Conservation (phyloP, 2,888 invertebrate genomes). For the Lagria hirta region DNA sequence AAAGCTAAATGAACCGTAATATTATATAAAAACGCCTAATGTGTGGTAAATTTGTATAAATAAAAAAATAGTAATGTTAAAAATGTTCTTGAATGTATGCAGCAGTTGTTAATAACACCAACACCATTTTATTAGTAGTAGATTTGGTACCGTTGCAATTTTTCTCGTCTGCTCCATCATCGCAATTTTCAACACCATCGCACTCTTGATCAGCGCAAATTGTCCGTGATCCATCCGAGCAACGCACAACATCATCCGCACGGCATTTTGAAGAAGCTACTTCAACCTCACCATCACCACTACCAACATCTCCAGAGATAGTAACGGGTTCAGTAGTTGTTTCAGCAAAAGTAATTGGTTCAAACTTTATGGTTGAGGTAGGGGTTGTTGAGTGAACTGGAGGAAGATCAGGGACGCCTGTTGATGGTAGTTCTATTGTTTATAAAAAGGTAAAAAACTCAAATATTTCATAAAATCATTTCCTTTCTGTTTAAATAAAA, state of each 20-base stretch:
- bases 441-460: background rate
- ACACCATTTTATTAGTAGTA: constrained; percentile 29
- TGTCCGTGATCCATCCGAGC: constrained; percentile 55
- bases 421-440: no score
- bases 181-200: constrained; percentile 65
- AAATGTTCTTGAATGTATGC: no score
- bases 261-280: constrained; percentile 50
- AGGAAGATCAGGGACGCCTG: background rate
- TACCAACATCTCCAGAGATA: constrained; percentile 27
- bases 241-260: constrained; percentile 58
- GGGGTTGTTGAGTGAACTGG: no score
- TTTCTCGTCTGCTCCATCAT: constrained; percentile 68
- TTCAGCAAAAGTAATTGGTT: constrained; percentile 12
- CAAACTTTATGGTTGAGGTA: no score
- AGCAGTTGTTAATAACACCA: constrained; percentile 23
- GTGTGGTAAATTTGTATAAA: no score
- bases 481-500: no score
- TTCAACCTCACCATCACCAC: constrained; percentile 32
- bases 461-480: no score
- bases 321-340: background rate
- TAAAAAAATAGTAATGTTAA: background rate
- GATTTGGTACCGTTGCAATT: constrained; percentile 54
- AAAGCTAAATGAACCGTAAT: no score
- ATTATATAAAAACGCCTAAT: no score
- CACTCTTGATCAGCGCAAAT: constrained; percentile 65